Evolutionary conservation across 2,797 vertebrate species (phyloP).

Genomic region (Coendou prehensilis): DNA sequence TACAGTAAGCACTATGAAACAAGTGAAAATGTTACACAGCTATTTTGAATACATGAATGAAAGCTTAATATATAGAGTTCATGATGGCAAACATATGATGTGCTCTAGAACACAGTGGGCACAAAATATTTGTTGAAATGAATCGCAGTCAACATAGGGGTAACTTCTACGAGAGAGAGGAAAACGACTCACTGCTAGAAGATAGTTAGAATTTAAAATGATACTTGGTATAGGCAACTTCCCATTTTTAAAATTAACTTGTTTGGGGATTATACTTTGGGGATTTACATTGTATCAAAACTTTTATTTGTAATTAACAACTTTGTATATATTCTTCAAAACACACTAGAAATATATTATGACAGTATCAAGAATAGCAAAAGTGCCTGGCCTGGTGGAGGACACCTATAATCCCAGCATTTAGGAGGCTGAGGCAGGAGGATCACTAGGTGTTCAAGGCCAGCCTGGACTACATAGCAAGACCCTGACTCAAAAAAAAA

Average conservation of each 20-base stretch:
- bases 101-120: neutral
- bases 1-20: neutral
- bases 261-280: neutral
- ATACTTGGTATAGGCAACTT: neutral
- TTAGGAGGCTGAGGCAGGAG: neutral
- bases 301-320: neutral
- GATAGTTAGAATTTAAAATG: neutral
- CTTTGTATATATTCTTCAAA: neutral
- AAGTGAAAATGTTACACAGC: neutral
- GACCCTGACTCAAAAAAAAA: neutral
- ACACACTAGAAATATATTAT: neutral
- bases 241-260: neutral
- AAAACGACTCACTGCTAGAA: neutral
- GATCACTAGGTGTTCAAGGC: neutral
- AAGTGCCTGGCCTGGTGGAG: neutral
- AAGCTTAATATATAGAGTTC: neutral
- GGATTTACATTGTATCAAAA: neutral
- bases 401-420: neutral
- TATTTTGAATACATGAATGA: neutral
- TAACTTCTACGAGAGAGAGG: neutral
- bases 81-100: neutral
- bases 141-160: conserved; percentile 1
- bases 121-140: neutral
- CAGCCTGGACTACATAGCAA: neutral
- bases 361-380: neutral